Conservation (phyloP, 2,797 vertebrate species). For the Lates japonicus region DNA sequence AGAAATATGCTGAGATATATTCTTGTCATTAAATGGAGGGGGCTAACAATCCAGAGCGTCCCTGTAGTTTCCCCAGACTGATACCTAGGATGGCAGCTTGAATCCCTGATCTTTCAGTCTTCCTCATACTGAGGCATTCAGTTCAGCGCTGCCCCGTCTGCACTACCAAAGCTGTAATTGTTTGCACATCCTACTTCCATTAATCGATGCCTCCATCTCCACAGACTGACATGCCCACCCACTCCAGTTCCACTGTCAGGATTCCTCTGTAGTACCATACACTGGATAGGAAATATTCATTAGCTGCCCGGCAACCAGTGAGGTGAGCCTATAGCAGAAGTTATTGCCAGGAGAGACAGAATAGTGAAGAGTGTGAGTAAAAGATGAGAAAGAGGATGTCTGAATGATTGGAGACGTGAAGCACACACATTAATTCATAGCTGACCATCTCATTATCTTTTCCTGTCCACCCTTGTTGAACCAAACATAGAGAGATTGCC, state of each 20-base stretch:
- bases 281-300: constrained; percentile 71
- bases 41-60: constrained; percentile 25
- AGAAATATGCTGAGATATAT: constrained; percentile 15
- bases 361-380: constrained; percentile 41
- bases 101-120: constrained; percentile 42
- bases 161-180: constrained; percentile 53
- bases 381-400: constrained; percentile 22
- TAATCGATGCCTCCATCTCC: constrained; percentile 70
- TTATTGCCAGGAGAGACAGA: constrained; percentile 41
- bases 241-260: constrained; percentile 61
- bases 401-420: constrained; percentile 33
- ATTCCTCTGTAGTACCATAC: constrained; percentile 54
- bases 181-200: constrained; percentile 55
- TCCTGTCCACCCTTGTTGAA: constrained; percentile 28
- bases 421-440: constrained; percentile 40
- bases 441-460: constrained; percentile 49
- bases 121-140: neutral
- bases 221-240: constrained; percentile 63
- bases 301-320: constrained; percentile 54
- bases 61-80: constrained; percentile 39
- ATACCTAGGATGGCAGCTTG: constrained; percentile 39
- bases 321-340: constrained; percentile 46
- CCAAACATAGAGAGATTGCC: constrained; percentile 24
- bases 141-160: constrained; percentile 29
- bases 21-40: constrained; percentile 23